These are phyloP conservation scores for Tautogolabrus adspersus DNA, from an alignment of 2,113 vertebrate species.

Conservation along the genomic window DNA sequence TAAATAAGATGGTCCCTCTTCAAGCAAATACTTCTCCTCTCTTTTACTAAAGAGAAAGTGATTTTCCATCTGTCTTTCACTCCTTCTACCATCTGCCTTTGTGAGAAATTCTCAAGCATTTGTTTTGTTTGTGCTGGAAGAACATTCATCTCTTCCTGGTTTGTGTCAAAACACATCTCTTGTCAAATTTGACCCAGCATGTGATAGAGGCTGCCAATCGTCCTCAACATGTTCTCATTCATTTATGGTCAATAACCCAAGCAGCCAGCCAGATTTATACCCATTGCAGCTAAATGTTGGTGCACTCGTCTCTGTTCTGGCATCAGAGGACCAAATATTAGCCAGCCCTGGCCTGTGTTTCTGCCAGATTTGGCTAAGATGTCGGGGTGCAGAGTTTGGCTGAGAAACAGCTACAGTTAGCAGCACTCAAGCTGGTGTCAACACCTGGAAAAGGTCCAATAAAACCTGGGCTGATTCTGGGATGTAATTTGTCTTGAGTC, in stretches of 20 bases:
- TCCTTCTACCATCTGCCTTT: conserved; percentile 40
- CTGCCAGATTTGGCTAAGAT: conserved; percentile 32
- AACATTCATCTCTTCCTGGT: conserved; percentile 40
- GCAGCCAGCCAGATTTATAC: conserved; percentile 12
- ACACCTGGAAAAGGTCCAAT: conserved; percentile 46
- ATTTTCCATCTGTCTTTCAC: conserved; percentile 56
- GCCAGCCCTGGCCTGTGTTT: conserved; percentile 3
- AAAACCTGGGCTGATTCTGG: conserved; percentile 10
- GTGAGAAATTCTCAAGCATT: conserved; percentile 16
- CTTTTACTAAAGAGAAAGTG: conserved; percentile 11
- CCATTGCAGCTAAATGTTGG: conserved; percentile 19
- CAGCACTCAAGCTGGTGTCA: conserved; percentile 24
- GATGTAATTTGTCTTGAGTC: conserved; percentile 14
- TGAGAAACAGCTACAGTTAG: conserved; percentile 35
- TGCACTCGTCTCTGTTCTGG: conserved; percentile 38
- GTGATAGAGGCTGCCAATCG: not conserved
- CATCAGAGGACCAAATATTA: conserved; percentile 2
- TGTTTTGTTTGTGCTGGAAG: conserved; percentile 25
- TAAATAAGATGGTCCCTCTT: conserved; percentile 16
- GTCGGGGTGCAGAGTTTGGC: conserved; percentile 1
- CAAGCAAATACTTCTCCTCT: conserved; percentile 33
- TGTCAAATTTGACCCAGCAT: conserved; percentile 21
- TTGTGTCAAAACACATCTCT: conserved; percentile 29
- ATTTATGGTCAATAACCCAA: conserved; percentile 17
- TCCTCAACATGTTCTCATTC: conserved; percentile 8